Evolutionary conservation across 2,888 invertebrate species (phyloP).

Genomic region (Tigriopus californicus): DNA sequence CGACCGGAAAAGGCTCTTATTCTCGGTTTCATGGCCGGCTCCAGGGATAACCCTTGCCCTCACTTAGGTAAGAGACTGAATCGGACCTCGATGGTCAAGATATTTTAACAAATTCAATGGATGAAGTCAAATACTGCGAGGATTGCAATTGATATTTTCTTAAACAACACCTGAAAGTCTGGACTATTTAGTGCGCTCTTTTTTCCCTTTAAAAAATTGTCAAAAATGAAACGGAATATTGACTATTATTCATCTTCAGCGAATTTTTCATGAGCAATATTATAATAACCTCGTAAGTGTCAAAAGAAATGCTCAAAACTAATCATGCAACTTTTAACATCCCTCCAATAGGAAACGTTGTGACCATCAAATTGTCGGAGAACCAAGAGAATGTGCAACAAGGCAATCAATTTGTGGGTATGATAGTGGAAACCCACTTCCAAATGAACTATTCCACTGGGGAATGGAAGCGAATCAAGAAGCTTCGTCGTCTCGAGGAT

Average conservation of each 20-base stretch:
- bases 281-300: too few species aligned
- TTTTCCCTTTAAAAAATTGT: neutral
- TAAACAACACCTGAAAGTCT: too few species aligned
- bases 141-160: neutral
- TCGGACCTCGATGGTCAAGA: too few species aligned
- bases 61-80: conserved; percentile 16
- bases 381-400: conserved; percentile 70
- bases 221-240: neutral
- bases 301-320: too few species aligned
- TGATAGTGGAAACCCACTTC: conserved; percentile 54
- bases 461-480: conserved; percentile 88
- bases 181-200: too few species aligned
- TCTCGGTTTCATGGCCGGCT: conserved; percentile 95
- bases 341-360: conserved; percentile 87
- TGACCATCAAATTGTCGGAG: conserved; percentile 86
- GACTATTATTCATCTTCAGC: conserved; percentile 14
- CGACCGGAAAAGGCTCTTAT: conserved; percentile 92
- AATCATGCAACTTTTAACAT: too few species aligned
- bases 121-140: neutral
- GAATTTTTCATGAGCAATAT: too few species aligned
- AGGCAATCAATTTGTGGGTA: conserved; percentile 55
- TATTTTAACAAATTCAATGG: too few species aligned
- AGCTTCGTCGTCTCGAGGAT: conserved; percentile 38
- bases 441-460: conserved; percentile 94
- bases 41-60: conserved; percentile 25